Evolutionary conservation across 2,888 invertebrate species (phyloP), one percentile per base, ranked within the genome.

Genomic region (Cyrtodaria siliqua): DNA sequence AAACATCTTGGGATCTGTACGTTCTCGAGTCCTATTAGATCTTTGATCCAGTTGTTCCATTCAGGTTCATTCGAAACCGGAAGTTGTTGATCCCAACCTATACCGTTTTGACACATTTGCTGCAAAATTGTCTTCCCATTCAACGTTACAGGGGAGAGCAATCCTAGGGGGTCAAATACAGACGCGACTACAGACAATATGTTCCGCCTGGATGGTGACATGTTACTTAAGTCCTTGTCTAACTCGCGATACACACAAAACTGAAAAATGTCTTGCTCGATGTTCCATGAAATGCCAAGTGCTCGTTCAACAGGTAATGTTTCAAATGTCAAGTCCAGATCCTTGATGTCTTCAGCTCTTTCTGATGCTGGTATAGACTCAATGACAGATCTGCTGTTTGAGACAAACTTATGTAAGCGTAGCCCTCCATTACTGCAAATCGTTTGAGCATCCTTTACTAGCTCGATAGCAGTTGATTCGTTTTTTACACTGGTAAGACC

Each of bases 81-180:
- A 4, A 82, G 49, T 9, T 76, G 75, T n/a, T 49, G 64, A 49
- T 83, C 83, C 83, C 85, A 85, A 42, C 61, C 73, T 12, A 23
- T 18, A 16, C 68, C 59, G 12, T 75, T 26, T 23, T 26, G 53
- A 29, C 73, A 80, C 69, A 80, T 69, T 40, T 83, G 49, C 47
- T 81, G 84, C 33, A 83, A 47, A 9, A 83, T 64, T 26, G 69
- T 63, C 29, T 79, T 82, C 1, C 77, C 72, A 12, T 55, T 38
- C 6, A 83, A 67, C 3, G 70, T 38, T 18, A 79, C 47, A 16
- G 83, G 83, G 3, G 81, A 62, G 23, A 85, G 33, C 23, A 83
- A 68, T 18, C 74, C 79, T 18, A 83, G 56, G 1, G 81, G 76
- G 62, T 83, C 81, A 56, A 70, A 79, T 2, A 83, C 49, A 8